Base-by-base conservation (phyloP, 2,888 invertebrate species). In the Germaria angustata region DNA sequence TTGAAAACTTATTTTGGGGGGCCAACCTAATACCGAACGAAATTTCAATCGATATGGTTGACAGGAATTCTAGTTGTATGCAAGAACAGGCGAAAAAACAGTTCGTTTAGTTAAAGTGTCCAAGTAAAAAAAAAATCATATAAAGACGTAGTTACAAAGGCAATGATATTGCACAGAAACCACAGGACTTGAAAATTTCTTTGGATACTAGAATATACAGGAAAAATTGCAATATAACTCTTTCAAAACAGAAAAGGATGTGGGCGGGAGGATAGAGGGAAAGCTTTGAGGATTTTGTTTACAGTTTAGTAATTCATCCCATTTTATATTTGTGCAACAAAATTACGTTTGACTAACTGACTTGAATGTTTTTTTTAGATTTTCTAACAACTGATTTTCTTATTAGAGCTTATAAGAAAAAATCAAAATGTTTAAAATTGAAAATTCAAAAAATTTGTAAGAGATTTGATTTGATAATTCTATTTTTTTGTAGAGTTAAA, bases 121-220 rank as follows among this genome's bases (percentile, higher is more conserved):
- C 24, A 59, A 22, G 39, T 9, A 13, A 22, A 2, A 49, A 15
- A 0, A 11, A 46, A 11, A 20, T n/a, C n/a, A n/a, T n/a, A n/a
- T n/a, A n/a, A 51, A 39, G 7, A 39, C 22, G 22, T 22, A 51
- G 22, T 11, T 4, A 11, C 0, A 66, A 51, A 20, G 51, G 39
- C 36, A 51, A 51, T 17, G 24, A 66, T 51, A 51, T 51, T 51
- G 66, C 15, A n/a, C 9, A 39, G 46, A 65, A 65, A 51, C 51
- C 51, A 51, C 39, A 51, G 24, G 3, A 46, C 17, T 34, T 34
- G 7, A 4, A 13, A 49, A 36, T 68, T 53, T 36, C 22, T 36
- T 68, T 68, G 17, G 22, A 53, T 24, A 13, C 24, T 51, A n/a
- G 13, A 39, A 72, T 13, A 22, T 8, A 28, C 20, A 34, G 22